These are phyloP conservation scores for Artemia sinica DNA, from an alignment of 2,888 invertebrate species.

Conservation along the genomic window DNA sequence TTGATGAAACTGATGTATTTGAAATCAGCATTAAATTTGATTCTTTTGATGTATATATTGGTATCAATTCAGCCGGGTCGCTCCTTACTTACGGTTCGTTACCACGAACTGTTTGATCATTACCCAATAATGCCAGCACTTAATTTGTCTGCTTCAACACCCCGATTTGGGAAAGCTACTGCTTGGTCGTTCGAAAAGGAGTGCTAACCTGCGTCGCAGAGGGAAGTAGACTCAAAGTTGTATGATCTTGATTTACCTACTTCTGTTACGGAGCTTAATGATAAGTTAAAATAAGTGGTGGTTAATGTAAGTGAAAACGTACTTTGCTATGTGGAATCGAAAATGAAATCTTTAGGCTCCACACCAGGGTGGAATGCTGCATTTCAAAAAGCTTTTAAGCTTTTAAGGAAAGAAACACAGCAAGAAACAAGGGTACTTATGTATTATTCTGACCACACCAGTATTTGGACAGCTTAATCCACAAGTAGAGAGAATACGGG, in stretches of 20 bases:
- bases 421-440: too few relatives aligned
- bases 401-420: background rate
- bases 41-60: too few relatives aligned
- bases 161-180: slow-evolving; percentile 1
- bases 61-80: too few relatives aligned
- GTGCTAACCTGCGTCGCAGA: background rate
- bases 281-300: background rate
- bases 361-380: background rate
- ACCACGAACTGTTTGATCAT: too few relatives aligned
- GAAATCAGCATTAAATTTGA: too few relatives aligned
- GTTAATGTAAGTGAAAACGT: slow-evolving; percentile 1
- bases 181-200: background rate
- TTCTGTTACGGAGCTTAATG: background rate
- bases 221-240: background rate
- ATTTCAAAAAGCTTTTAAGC: slow-evolving; percentile 1
- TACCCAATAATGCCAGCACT: background rate
- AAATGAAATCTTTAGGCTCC: slow-evolving; percentile 9
- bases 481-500: too few relatives aligned
- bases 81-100: too few relatives aligned
- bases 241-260: background rate
- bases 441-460: too few relatives aligned
- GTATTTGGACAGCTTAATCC: too few relatives aligned
- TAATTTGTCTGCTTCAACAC: background rate
- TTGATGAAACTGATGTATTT: too few relatives aligned
- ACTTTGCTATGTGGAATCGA: background rate